These are phyloP conservation scores for Brachylomia viminalis DNA, from an alignment of 2,888 invertebrate genomes.

Conservation along the genomic window DNA sequence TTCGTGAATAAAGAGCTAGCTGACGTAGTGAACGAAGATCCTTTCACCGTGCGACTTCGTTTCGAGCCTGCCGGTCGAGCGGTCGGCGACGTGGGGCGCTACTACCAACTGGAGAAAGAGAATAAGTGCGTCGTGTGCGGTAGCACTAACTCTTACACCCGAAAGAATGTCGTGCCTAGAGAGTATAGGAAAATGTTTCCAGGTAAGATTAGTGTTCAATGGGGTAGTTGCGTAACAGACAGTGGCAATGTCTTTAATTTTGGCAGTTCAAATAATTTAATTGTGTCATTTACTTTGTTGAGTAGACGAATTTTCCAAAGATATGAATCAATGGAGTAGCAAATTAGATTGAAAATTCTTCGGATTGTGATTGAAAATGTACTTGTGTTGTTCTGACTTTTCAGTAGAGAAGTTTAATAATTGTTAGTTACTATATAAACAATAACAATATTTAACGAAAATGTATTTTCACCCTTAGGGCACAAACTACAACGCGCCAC, in stretches of 20 bases:
- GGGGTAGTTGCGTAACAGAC: neutral
- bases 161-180: constrained; percentile 95
- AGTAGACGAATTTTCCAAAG: neutral
- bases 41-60: constrained; percentile 92
- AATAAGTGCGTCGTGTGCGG: constrained; percentile 96
- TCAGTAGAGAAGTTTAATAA: neutral
- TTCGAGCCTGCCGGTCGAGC: constrained; percentile 95
- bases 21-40: constrained; percentile 82
- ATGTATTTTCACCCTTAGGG: no score
- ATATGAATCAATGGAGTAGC: neutral
- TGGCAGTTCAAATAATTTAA: neutral
- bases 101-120: constrained; percentile 93
- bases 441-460: no score
- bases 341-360: neutral
- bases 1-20: constrained; percentile 89
- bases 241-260: neutral
- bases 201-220: constrained; percentile 78
- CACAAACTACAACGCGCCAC: no score
- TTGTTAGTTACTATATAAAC: no score
- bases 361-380: neutral
- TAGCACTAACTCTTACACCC: constrained; percentile 91
- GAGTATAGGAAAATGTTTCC: constrained; percentile 95
- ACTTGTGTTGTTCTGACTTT: neutral
- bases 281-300: neutral
- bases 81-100: constrained; percentile 92